Evolutionary conservation across 2,888 invertebrate genomes (phyloP).

Genomic region (Unio pictorum): DNA sequence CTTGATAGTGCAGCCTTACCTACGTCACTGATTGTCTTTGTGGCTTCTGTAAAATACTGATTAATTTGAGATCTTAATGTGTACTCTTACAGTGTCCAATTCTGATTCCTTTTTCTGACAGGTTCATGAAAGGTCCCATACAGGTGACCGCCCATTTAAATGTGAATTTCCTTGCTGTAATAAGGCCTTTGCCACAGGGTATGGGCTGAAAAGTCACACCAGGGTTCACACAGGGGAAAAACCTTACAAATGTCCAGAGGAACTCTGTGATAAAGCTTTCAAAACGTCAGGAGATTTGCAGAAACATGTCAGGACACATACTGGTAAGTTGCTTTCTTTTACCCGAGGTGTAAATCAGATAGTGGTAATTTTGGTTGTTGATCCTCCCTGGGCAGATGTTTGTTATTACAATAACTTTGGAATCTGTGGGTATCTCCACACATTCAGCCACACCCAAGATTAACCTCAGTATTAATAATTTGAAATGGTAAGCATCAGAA

Average conservation of each 20-base stretch:
- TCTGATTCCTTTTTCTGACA: slow-evolving; percentile 25
- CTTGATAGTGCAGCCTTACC: too few relatives aligned
- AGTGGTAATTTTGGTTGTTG: not conserved
- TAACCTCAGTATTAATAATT: too few relatives aligned
- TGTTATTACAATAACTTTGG: too few relatives aligned
- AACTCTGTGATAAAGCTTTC: slow-evolving; percentile 75
- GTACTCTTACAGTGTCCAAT: too few relatives aligned
- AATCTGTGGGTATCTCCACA: too few relatives aligned
- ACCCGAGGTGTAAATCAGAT: not conserved
- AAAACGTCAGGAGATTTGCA: slow-evolving; percentile 78
- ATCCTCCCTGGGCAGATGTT: too few relatives aligned
- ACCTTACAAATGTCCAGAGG: slow-evolving; percentile 76
- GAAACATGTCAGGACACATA: slow-evolving; percentile 77
- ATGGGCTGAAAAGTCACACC: slow-evolving; percentile 76
- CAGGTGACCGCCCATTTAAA: slow-evolving; percentile 72
- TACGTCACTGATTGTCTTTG: too few relatives aligned
- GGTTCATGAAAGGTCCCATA: slow-evolving; percentile 73
- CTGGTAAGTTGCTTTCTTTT: slow-evolving; percentile 70
- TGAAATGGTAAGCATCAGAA: too few relatives aligned
- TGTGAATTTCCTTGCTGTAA: slow-evolving; percentile 69
- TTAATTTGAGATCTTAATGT: too few relatives aligned
- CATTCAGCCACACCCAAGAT: too few relatives aligned
- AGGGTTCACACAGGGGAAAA: slow-evolving; percentile 77
- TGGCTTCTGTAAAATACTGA: too few relatives aligned
- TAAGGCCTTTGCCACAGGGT: slow-evolving; percentile 73